Evolutionary conservation across 2,797 vertebrate species (phyloP).

Genomic region (Pelochelys cantorii): DNA sequence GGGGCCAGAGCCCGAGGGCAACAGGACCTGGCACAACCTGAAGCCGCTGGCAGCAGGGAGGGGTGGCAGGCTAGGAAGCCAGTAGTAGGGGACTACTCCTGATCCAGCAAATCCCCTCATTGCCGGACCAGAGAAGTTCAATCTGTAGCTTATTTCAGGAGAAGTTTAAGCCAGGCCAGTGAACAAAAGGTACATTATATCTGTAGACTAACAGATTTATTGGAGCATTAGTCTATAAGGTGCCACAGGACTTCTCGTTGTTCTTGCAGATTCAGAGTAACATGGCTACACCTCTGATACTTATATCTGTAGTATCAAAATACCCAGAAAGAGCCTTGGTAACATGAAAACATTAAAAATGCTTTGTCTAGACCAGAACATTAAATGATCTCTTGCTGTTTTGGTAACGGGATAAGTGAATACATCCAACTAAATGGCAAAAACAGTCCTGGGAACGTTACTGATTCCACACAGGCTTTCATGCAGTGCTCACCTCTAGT

Average conservation of each 20-base stretch:
- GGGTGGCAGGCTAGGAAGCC: no score
- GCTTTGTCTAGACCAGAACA: constrained; percentile 86
- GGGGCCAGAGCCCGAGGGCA: no score
- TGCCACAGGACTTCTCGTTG: no score
- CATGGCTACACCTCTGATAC: no score
- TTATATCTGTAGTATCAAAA: constrained; percentile 75
- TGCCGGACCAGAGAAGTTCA: neutral
- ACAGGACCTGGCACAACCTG: no score
- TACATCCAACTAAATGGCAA: constrained; percentile 86
- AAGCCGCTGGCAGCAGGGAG: no score
- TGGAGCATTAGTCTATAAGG: no score
- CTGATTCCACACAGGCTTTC: constrained; percentile 69
- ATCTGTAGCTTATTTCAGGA: neutral
- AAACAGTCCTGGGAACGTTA: constrained; percentile 36
- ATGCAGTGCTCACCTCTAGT: constrained; percentile 66
- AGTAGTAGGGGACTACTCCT: no score
- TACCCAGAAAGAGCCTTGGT: constrained; percentile 79
- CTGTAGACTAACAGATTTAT: neutral
- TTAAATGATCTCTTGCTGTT: constrained; percentile 99
- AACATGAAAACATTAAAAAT: constrained; percentile 81
- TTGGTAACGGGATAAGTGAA: constrained; percentile 99
- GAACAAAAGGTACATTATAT: constrained; percentile 45
- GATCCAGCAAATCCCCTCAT: no score
- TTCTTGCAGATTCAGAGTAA: no score
- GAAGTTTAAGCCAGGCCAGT: neutral